Evolutionary conservation across 2,797 vertebrate species (phyloP), one percentile per base, ranked within the genome.

Genomic region (Pterois miles): DNA sequence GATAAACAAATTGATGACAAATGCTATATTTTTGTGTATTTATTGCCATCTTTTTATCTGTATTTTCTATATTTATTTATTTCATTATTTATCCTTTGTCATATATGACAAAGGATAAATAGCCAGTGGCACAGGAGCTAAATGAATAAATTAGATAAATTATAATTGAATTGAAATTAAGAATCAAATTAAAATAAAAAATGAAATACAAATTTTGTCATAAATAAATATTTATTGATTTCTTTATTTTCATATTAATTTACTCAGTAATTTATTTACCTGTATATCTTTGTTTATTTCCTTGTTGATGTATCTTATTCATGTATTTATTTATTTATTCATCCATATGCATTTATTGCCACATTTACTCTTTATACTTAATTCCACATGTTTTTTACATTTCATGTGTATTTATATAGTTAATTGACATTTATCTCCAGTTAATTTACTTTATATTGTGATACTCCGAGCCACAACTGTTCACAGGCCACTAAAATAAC

Each of bases 301-400:
- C n/a, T 1, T 9, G 8, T 36, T 18, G 0, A 31, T 48, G 9
- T 13, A 50, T 31, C n/a, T 1, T 9, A 12, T 36, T 18, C 0
- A 33, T 48, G 7, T 13, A 34, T 2, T 64, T 29, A 29, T 13
- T 33, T 40, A 43, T 20, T 40, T 48, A 64, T 31, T 31, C 1
- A 23, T 46, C 5, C 12, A 29, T 22, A 36, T 16, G 6, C 18
- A 22, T 59, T 31, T n/a, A 33, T 16, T 33, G 29, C 2, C 5
- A 53, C 6, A 66, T 23, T 13, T 11, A 66, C 9, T 10, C 10
- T 52, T 34, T 23, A 36, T 53, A 11, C 4, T 10, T n/a, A 5
- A 8, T n/a, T 29, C 4, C 8, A 6, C 6, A 57, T 33, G 3
- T 22, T 22, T 5, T 10, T 22, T 33, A 12, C 18, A 12, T 40